Evolutionary conservation across 2,113 vertebrate genomes (phyloP), one percentile per base, ranked within the genome.

Genomic region (Tragelaphus scriptus): DNA sequence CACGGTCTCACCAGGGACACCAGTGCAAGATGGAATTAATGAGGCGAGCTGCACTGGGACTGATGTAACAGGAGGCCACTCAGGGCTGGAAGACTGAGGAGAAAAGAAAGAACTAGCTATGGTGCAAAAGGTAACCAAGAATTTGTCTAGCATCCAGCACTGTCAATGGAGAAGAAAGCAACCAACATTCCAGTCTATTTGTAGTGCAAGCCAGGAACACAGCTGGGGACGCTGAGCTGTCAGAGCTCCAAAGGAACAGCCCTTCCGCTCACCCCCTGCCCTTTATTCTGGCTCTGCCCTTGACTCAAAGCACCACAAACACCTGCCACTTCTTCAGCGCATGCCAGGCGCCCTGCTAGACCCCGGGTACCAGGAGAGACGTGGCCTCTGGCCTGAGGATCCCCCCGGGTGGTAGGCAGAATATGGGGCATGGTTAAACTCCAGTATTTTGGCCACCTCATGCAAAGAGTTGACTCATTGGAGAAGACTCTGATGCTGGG

Each of bases 381-480:
- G 0, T 6, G 36, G 79, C 59, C 4, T 58, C 40, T 55, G 36
- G 44, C 44, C 44, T 10, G 9, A 56, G 40, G 40, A 28, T 3
- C 61, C 28, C 51, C 44, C 1, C 1, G 47, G 36, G n/a, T 26
- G 19, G 36, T 68, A 23, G 28, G 53, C 30, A 85, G 86, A 55
- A 49, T 32, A 51, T 0, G 1, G n/a, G 12, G 4, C 19, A 6
- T 5, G 3, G 32, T 0, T n/a, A n/a, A n/a, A n/a, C n/a, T n/a
- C n/a, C n/a, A n/a, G n/a, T n/a, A n/a, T n/a, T n/a, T n/a, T n/a
- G n/a, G n/a, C n/a, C n/a, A n/a, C n/a, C n/a, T n/a, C n/a, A n/a
- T n/a, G n/a, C n/a, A n/a, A n/a, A n/a, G n/a, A n/a, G n/a, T n/a
- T n/a, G n/a, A n/a, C n/a, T n/a, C n/a, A n/a, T n/a, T n/a, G n/a